Base-by-base conservation (phyloP, 2,888 invertebrate species). In the Apamea sordens region DNA sequence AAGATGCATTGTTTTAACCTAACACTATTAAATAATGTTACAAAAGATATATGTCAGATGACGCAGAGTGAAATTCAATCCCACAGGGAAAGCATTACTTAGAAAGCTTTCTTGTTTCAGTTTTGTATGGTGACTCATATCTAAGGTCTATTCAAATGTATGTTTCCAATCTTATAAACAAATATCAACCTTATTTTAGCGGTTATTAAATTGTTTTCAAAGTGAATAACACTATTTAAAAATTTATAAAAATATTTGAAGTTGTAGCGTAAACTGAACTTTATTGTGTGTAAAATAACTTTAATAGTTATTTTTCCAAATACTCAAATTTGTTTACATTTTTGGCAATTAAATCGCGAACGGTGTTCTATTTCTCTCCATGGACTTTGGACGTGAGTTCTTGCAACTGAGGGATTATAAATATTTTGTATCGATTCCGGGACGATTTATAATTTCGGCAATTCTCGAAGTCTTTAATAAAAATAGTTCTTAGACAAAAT, bases 1-100 rank as follows among this genome's bases (percentile, higher is more conserved):
- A 18, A 21, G 1, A n/a, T 10, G 24, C 36, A 83, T 83, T 83
- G 65, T 83, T 61, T 36, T 8, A 11, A 10, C 18, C 11, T 18
- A 64, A 7, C 41, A 71, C 2, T 73, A 28, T 64, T 56, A 36
- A 78, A 53, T 65, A 32, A 28, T 78, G 15, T 47, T 64, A 64
- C 44, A 64, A 81, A 80, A 73, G 10, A 8, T 2, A 28, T 28
- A 44, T 63, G 53, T 36, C n/a, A 41, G 13, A 13, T 44, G 13
- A 8, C 7, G 32, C 32, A 32, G 32, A 32, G 44, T 44, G 56
- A 76, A 76, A 76, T 75, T 44, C 32, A 18, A 32, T 18, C 47
- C 4, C 10, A 36, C 5, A 6, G 2, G 18, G 36, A 6, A n/a
- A 59, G 32, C n/a, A 47, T 75, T 76, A 32, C 44, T n/a, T 61